A percentile compares a stretch with the other conserved stretches of the same genome.
Conservation (phyloP, 2,797 vertebrate genomes). For the Erithacus rubecula region DNA sequence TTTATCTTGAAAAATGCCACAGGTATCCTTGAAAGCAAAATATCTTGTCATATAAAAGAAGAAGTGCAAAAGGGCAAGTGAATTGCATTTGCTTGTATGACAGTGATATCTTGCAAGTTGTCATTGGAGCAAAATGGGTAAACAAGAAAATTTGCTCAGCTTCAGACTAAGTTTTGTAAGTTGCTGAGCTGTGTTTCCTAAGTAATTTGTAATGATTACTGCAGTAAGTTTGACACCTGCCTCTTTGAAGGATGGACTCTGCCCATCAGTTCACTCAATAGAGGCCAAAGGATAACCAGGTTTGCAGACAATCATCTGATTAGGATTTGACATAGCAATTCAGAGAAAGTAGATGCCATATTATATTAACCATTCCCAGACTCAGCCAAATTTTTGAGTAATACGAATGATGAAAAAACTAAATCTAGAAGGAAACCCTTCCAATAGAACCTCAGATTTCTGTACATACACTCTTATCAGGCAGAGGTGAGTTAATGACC, state of each 20-base stretch:
- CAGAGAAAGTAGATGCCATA: not conserved
- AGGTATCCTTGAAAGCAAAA: not conserved
- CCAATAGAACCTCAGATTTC: not conserved
- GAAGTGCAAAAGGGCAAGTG: not conserved
- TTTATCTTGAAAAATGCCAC: not conserved
- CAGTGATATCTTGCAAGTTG: not conserved
- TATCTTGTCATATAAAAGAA: not conserved
- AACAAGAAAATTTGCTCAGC: not conserved
- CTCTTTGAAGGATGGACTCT: not conserved
- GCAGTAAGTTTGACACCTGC: not conserved
- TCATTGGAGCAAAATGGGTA: not conserved
- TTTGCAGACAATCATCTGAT: not conserved
- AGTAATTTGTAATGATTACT: not conserved
- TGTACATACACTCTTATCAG: not conserved
- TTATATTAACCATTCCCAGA: not conserved
- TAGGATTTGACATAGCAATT: not conserved
- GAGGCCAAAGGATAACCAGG: not conserved
- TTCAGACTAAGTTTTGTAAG: not conserved
- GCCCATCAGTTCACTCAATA: not conserved
- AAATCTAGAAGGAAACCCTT: not conserved
- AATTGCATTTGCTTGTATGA: not conserved
- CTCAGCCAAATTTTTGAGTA: not conserved
- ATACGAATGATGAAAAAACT: not conserved
- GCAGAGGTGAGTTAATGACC: not conserved
- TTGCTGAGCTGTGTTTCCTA: not conserved